Evolutionary conservation across 2,797 vertebrate species (phyloP), one percentile per base, ranked within the genome.

Genomic region (Coracias cyanogaster): DNA sequence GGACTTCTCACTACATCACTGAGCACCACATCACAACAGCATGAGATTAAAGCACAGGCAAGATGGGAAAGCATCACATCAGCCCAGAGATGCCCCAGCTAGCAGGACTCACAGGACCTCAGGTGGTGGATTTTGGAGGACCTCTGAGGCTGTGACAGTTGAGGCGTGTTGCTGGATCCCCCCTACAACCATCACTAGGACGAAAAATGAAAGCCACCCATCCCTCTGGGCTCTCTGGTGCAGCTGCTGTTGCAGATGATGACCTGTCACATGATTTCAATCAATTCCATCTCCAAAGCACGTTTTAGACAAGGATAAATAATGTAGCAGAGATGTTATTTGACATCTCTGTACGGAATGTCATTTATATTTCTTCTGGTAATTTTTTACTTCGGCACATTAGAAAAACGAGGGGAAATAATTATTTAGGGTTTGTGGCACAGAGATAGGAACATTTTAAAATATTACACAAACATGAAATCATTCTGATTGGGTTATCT

Each of bases 21-120:
- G 76, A 51, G 52, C n/a, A 66, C 52, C 0, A 0, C 19, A 33
- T 18, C 67, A 48, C 73, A 39, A 24, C 21, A 24, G 7, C 15
- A 2, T 4, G 22, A 62, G 15, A 39, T 11, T 45, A 49, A 64
- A 86, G 57, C 31, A 7, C 28, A 25, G 67, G 29, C 5, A 41
- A 19, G 3, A 14, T 0, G 5, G n/a, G 46, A 49, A 78, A 15
- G 29, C 31, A 39, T 8, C 2, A 0, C 12, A 0, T 25, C 76
- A 64, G 25, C 7, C 58, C 18, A 2, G 48, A 19, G 48, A 12
- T 19, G 33, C 28, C 29, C 45, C 45, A 70, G 46, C 49, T n/a
- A 1, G 6, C 48, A 62, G 71, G 54, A 24, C n/a, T 15, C 52
- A 3, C 18, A 3, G 24, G 9, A 9, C 15, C 31, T 49, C 19